These are phyloP conservation scores for Promerops cafer DNA, from an alignment of 2,113 vertebrate species.

Conservation along the genomic window DNA sequence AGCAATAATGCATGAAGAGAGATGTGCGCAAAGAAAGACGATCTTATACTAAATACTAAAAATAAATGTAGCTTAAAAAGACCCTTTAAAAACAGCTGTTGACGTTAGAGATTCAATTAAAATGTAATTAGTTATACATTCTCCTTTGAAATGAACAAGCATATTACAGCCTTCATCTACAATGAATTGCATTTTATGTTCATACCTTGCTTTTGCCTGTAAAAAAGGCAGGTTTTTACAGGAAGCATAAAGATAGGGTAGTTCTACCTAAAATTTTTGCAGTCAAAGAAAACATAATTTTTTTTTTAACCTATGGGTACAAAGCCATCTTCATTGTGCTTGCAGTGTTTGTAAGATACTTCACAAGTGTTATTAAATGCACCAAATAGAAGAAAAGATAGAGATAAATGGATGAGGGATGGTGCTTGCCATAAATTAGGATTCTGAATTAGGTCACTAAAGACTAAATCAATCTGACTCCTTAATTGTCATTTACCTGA, in stretches of 20 bases:
- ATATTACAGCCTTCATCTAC: constrained; percentile 1
- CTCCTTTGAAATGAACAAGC: constrained; percentile 43
- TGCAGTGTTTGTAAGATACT: background rate
- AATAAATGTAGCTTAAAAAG: constrained; percentile 56
- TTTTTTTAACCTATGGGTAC: background rate
- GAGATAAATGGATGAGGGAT: background rate
- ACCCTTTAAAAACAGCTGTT: constrained; percentile 41
- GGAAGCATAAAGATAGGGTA: background rate
- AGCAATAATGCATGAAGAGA: constrained; percentile 5
- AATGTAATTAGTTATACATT: constrained; percentile 62
- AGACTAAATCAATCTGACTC: background rate
- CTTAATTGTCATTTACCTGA: constrained; percentile 11
- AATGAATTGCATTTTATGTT: constrained; percentile 24
- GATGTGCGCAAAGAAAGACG: background rate
- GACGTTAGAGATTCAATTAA: constrained; percentile 54
- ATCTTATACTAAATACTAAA: constrained; percentile 42
- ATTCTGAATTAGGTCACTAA: background rate
- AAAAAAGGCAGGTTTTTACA: constrained; percentile 8
- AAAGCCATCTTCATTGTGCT: background rate
- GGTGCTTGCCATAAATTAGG: background rate
- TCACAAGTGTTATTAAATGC: background rate
- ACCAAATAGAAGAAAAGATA: background rate
- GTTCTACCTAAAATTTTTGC: constrained; percentile 8
- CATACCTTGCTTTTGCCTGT: constrained; percentile 21
- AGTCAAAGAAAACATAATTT: background rate